Conservation (phyloP, 2,888 invertebrate genomes). For the Heliconius charithonia region DNA sequence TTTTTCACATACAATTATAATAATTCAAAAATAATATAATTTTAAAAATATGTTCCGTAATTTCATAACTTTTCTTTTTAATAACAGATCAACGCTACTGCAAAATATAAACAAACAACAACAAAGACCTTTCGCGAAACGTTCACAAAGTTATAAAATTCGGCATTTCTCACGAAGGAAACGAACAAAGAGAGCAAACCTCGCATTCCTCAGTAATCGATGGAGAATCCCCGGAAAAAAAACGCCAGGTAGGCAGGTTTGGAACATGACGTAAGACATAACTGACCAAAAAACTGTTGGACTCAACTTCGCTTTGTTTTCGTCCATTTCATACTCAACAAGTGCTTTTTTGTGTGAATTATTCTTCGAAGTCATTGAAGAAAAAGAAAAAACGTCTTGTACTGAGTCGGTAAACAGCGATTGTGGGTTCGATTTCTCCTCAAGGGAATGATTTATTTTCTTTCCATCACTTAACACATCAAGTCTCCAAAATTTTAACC, state of each 20-base stretch:
- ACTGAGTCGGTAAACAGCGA: not conserved
- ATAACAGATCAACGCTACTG: not conserved
- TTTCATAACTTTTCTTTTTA: too few species aligned
- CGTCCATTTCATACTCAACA: not conserved
- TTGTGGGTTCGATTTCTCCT: not conserved
- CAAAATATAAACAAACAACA: slow-evolving; percentile 25
- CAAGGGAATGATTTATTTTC: not conserved
- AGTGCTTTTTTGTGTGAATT: slow-evolving; percentile 6
- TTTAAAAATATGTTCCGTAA: not conserved
- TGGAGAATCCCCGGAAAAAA: slow-evolving; percentile 57
- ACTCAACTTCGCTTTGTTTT: slow-evolving; percentile 17
- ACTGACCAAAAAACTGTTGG: slow-evolving; percentile 35
- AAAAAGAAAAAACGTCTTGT: not conserved
- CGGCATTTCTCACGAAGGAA: slow-evolving; percentile 51
- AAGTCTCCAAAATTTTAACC: too few species aligned
- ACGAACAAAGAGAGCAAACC: slow-evolving; percentile 48
- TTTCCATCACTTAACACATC: too few species aligned
- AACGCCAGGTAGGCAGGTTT: slow-evolving; percentile 53
- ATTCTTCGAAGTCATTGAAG: not conserved
- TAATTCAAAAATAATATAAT: not conserved
- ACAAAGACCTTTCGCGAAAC: slow-evolving; percentile 38
- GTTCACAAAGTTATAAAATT: slow-evolving; percentile 47
- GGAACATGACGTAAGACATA: slow-evolving; percentile 57
- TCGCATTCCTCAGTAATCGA: slow-evolving; percentile 61
- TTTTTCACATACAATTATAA: not conserved